Base-by-base conservation (phyloP, 2,888 invertebrate species). In the Cheilosia variabilis region DNA sequence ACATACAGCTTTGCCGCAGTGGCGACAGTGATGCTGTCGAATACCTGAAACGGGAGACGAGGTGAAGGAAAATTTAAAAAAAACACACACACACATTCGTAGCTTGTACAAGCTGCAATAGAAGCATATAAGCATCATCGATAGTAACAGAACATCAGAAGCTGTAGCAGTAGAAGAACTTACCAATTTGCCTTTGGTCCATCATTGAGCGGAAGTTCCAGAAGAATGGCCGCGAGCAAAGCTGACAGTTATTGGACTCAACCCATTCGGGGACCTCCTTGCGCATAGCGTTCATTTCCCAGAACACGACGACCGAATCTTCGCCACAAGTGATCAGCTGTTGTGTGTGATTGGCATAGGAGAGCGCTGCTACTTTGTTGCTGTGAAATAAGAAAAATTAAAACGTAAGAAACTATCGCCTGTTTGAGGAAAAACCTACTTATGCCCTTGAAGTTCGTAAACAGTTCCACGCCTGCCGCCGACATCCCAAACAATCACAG, bases 171-270 rank as follows among this genome's bases (percentile, higher is more conserved):
- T 34, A 34, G 31, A 9, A 31, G 31, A 31, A 31, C 79, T 87
- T 82, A 93, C 94, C 94, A 69, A 99, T 93, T 91, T 97, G 98
- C 90, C 97, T 96, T 93, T 97, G 97, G 92, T 99, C 98, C 97
- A 99, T 98, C 99, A 99, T 99, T 13, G 97, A 98, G 87, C 97
- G 95, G 66, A 99, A 94, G 93, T 99, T 99, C 99, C 99, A 99
- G 93, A 99, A 99, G 93, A 99, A 99, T 24, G 99, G 99, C 81
- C 96, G 94, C 68, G 96, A 95, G 92, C 99, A 99, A 79, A 97
- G 94, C 93, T 99, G 96, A 92, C 99, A 99, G 52, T 95, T 94
- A 92, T 99, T 99, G 52, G 97, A 96, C 91, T 99, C 98, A 87
- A 95, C 95, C 99, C 99, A 99, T 84, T 96, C 96, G 15, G 99